These are phyloP conservation scores for Lytechinus pictus DNA, from an alignment of 35 echinoderm and acorn worm species.

Conservation along the genomic window DNA sequence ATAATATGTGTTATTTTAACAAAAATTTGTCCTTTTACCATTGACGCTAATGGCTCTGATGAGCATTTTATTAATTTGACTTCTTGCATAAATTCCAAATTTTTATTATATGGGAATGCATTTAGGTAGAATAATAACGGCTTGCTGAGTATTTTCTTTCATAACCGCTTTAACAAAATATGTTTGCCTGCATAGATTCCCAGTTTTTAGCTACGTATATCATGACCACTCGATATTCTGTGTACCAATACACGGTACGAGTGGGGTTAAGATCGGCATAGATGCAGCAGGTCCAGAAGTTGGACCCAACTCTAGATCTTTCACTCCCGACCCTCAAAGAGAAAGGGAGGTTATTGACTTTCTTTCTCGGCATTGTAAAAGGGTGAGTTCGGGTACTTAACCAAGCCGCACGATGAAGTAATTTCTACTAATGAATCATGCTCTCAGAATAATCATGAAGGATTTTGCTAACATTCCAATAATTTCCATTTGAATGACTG, in stretches of 20 bases:
- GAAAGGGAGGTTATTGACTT: neutral
- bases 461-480: too few relatives aligned
- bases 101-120: too few relatives aligned
- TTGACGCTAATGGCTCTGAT: too few relatives aligned
- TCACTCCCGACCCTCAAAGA: conserved; percentile 21
- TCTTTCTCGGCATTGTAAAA: neutral
- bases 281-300: neutral
- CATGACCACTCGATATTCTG: neutral
- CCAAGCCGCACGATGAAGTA: neutral
- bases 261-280: neutral
- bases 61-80: too few relatives aligned
- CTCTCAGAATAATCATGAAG: too few relatives aligned
- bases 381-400: neutral
- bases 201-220: neutral
- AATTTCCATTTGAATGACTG: too few relatives aligned
- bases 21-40: too few relatives aligned
- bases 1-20: too few relatives aligned
- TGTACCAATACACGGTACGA: neutral
- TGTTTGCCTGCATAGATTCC: conserved; percentile 4
- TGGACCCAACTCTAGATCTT: neutral
- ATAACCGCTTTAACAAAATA: neutral
- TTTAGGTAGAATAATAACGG: too few relatives aligned
- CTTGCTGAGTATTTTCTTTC: neutral
- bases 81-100: too few relatives aligned
- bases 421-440: neutral